Base-by-base conservation (phyloP, 2,888 invertebrate species). In the Yponomeuta cagnagella region DNA sequence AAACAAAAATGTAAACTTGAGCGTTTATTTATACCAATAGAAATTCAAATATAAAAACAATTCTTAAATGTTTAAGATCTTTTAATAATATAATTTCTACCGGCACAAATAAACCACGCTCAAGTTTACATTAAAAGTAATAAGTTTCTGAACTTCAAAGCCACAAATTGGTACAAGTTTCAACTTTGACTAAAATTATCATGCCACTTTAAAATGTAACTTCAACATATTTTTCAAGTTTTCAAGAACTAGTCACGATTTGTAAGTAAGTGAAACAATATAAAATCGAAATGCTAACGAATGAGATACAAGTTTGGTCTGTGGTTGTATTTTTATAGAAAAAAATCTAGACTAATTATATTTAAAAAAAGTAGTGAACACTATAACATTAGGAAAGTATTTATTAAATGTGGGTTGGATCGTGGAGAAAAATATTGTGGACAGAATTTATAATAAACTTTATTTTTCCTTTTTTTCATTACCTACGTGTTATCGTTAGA, bases 301-400 rank as follows among this genome's bases (percentile, higher is more conserved):
- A 31, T 15, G 52, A 58, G 52, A 58, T 69, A 37, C 33, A 9
- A 48, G 10, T 79, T 79, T 81, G 79, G 80, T 77, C 78, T 78
- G 78, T 75, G 76, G 75, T 70, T 73, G 71, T 76, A 75, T 73
- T 77, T 72, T 74, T 76, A 77, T 63, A 64, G 64, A 70, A 43
- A 71, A 52, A 15, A 65, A 58, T 52, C 52, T 65, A 66, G 65
- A 66, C 23, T 23, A 23, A 43, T 43, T 8, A 0, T 43, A 65
- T 31, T 48, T 15, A 58, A 15, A 37, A 64, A 70, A 69, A 31
- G 23, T 63, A 65, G 67, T 37, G 63, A 65, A 65, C 63, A 71
- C 33, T 33, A 33, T 70, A 82, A 88, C 89, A 87, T 79, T 89
- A 87, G 84, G 76, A 43, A 43, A 8, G 43, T 43, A 43, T 43